Base-by-base conservation (phyloP, 2,888 invertebrate genomes). In the Elysia crispata region DNA sequence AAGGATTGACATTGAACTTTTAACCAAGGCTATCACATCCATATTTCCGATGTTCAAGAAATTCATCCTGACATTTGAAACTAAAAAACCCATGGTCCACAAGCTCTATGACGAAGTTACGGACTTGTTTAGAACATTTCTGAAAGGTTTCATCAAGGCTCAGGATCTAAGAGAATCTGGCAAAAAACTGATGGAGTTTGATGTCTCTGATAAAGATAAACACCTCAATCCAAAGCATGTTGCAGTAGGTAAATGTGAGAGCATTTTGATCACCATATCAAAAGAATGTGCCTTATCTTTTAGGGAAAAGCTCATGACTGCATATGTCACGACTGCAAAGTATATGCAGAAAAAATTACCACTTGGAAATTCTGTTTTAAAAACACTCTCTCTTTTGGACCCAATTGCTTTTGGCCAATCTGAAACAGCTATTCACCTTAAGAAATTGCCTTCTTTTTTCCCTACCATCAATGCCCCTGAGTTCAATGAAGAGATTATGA, bases 311-410 rank as follows among this genome's bases (percentile, higher is more conserved):
- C 69, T 69, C 6, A 23, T 13, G 6, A 30, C 11, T 15, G 69
- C 69, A 30, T 70, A 13, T 41, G 1, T 70, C 15, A n/a, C 18
- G 1, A 70, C 70, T n/a, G 41, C 70, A 30, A 30, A 25, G 6
- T 70, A 70, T n/a, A 70, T 70, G 70, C 70, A 70, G 25, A 11
- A 70, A 25, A 70, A 70, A 31, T 25, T 41, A n/a, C 70, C 41
- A 6, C 70, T 70, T 6, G 20, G 31, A 11, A 30, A 70, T 41
- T n/a, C n/a, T 1, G 28, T 70, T 6, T n/a, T 70, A 6, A 33
- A 20, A 33, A 70, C 70, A 31, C 20, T 70, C 25, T 70, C 70
- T n/a, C 69, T 69, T 8, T 25, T 69, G 11, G 69, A 69, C 69
- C 69, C 69, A 6, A 18, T 15, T 28, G n/a, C n/a, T n/a, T n/a